phyloP scores from a whole-genome alignment of 1,140 invertebrate genomes.

The Lucilia cuprina region DNA sequence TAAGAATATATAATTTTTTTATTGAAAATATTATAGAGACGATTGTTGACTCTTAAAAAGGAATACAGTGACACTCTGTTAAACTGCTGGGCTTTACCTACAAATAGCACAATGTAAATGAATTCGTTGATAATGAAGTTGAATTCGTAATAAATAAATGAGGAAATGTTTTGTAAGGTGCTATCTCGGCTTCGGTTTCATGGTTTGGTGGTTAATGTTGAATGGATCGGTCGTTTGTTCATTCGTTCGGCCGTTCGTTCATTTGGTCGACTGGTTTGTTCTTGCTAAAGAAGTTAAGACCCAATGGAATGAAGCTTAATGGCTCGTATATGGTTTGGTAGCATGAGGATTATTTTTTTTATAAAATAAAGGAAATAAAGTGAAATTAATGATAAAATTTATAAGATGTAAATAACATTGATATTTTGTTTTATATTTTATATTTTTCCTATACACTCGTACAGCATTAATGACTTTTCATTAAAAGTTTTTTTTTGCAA shows the following conservation, averaged over 20 bases:
- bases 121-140: slow-evolving; percentile 23
- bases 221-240: too few species aligned
- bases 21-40: too few species aligned
- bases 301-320: background rate
- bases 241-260: background rate
- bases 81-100: background rate
- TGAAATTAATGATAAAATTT: slow-evolving; percentile 30
- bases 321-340: background rate
- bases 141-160: slow-evolving; percentile 20
- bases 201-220: background rate
- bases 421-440: background rate
- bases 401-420: slow-evolving; percentile 1
- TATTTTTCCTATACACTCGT: background rate
- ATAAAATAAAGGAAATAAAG: slow-evolving; percentile 6
- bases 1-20: too few species aligned
- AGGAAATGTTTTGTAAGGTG: slow-evolving; percentile 13
- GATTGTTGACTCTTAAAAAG: too few species aligned
- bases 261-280: background rate
- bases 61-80: too few species aligned
- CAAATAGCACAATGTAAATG: slow-evolving; percentile 4
- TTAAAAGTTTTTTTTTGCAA: background rate
- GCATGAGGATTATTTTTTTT: slow-evolving; percentile 6
- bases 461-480: background rate
- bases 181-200: background rate
- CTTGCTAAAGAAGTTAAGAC: background rate